Base-by-base conservation (phyloP, 2,888 invertebrate genomes). In the Poecilobothrus nobilitatus region DNA sequence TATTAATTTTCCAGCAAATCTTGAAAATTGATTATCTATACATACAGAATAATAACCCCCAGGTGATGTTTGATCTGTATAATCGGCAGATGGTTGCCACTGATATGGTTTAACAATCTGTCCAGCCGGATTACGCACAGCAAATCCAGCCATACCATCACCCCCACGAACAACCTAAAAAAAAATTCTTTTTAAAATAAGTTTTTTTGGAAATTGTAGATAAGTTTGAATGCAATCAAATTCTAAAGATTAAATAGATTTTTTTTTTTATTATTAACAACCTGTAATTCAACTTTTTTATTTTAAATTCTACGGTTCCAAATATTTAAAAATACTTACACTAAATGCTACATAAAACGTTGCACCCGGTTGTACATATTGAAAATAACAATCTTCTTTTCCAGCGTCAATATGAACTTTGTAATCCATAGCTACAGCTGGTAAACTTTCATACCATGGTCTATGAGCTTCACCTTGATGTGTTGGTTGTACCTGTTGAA, bases 341-440 rank as follows among this genome's bases (percentile, higher is more conserved):
- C 95, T 95, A 83, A 94, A 95, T 75, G 94, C 94, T 71, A 95
- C 93, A 83, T 94, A 95, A 79, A 97, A 91, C 71, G 94, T 94
- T 27, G 95, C 94, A 68, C 94, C 94, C 69, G 91, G 88, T 76
- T 94, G 92, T 70, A 95, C 94, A 84, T 91, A 94, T 84, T 97
- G 96, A 81, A 88, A 95, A 82, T 95, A 97, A 83, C 97, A 97
- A 78, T 97, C 96, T 82, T 96, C 95, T 79, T 89, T 90, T 34
- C 95, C 95, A n/a, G 95, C 92, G 76, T 94, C 94, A 72, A 97
- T 89, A 81, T 95, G 92, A 53, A 97, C 92, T 83, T 95, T 95
- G 80, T 97, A 97, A 79, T 96, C 96, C 91, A 95, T 94, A 2
- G 94, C 93, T 44, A 95, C 94, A 12, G 95, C 95, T 15, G 95